Percentiles rank a stretch among this genome's conserved stretches.
These are phyloP conservation scores for Aplidium turbinatum DNA, from an alignment of 23 tunicate genomes.

Conservation along the genomic window DNA sequence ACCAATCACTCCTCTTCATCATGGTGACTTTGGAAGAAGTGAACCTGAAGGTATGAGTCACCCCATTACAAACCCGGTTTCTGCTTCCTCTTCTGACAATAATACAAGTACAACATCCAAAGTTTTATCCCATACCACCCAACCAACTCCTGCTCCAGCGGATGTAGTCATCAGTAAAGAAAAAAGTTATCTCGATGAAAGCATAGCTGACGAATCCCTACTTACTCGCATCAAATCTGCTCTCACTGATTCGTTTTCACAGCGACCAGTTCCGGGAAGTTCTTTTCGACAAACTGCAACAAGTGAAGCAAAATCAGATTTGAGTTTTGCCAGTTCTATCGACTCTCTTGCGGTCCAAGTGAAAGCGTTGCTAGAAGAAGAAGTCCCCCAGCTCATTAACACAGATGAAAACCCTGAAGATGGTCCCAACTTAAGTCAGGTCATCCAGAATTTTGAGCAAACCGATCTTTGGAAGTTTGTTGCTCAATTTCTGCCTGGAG, in stretches of 20 bases:
- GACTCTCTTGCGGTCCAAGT: slow-evolving; percentile 84
- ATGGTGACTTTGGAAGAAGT: slow-evolving; percentile 22
- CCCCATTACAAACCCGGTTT: slow-evolving; percentile 23
- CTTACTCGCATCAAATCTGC: slow-evolving; percentile 45
- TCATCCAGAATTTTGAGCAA: slow-evolving; percentile 78
- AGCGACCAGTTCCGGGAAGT: not conserved
- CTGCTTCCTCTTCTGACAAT: not conserved
- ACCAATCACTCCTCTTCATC: slow-evolving; percentile 1
- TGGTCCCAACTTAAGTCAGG: slow-evolving; percentile 65
- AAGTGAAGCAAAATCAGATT: slow-evolving; percentile 17
- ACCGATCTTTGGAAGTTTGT: slow-evolving; percentile 88
- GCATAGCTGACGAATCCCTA: slow-evolving; percentile 49
- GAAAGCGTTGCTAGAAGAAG: slow-evolving; percentile 65
- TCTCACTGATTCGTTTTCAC: slow-evolving; percentile 42
- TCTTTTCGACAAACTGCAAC: not conserved
- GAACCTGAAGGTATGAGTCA: slow-evolving; percentile 83
- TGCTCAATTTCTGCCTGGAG: slow-evolving; percentile 74
- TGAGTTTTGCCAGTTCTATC: slow-evolving; percentile 55
- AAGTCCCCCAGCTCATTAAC: slow-evolving; percentile 3
- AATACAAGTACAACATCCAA: not conserved
- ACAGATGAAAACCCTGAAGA: slow-evolving; percentile 2
- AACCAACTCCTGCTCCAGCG: not conserved
- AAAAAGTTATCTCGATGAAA: slow-evolving; percentile 3
- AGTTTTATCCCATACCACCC: not conserved
- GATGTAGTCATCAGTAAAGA: not conserved